phyloP scores from a whole-genome alignment of 2,888 invertebrate species.

The Agrochola circellaris region DNA sequence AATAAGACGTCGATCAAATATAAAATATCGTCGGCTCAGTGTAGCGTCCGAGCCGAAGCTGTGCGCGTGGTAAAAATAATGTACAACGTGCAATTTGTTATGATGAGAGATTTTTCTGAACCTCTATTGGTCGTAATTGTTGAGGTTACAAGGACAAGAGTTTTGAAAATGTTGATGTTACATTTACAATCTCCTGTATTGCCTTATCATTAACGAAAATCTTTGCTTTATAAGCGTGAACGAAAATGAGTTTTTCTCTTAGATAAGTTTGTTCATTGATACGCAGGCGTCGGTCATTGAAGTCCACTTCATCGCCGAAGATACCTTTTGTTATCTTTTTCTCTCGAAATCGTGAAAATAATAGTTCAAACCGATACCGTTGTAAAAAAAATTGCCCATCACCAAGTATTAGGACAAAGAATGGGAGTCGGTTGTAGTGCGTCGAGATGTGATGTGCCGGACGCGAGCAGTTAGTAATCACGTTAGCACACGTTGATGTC shows the following conservation, averaged over 20 bases:
- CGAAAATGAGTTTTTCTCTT: not conserved
- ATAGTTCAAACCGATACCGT: not conserved
- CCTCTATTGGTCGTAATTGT: not conserved
- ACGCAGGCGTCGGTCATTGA: not conserved
- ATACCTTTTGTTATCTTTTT: not conserved
- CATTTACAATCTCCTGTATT: not conserved
- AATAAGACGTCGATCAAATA: slow-evolving; percentile 60
- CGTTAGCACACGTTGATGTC: no score
- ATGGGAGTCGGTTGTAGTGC: not conserved
- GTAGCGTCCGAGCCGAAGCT: no score
- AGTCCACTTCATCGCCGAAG: not conserved
- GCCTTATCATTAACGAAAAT: not conserved
- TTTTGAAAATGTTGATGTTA: not conserved
- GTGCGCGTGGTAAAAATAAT: not conserved
- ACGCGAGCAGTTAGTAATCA: no score
- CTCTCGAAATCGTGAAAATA: not conserved
- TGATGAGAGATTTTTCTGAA: not conserved
- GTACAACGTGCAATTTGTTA: not conserved
- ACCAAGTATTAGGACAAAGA: not conserved
- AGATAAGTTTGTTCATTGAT: not conserved
- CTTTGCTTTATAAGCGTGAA: not conserved
- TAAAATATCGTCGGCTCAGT: slow-evolving; percentile 19
- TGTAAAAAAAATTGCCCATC: not conserved
- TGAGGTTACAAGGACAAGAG: not conserved
- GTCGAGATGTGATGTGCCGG: not conserved